Evolutionary conservation across 2,888 invertebrate species (phyloP).

Genomic region (Cotesia congregata): DNA sequence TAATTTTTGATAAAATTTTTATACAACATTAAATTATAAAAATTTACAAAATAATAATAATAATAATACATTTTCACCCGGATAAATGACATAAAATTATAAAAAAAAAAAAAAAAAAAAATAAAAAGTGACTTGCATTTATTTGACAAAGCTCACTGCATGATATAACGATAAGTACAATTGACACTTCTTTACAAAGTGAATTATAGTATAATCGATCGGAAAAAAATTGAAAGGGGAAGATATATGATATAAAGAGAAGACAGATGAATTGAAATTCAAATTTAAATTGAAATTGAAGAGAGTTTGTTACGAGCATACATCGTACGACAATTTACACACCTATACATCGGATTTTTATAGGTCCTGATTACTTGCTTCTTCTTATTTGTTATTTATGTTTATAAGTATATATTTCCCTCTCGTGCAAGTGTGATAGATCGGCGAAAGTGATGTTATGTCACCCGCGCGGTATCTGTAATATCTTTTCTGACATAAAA

Average conservation of each 20-base stretch:
- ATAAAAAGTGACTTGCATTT: slow-evolving; percentile 2
- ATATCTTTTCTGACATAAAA: slow-evolving; percentile 11
- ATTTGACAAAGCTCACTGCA: background rate
- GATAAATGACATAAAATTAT: too few relatives aligned
- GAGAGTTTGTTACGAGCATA: too few relatives aligned
- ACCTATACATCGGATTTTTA: background rate
- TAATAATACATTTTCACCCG: too few relatives aligned
- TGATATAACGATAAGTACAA: background rate
- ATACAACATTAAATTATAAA: too few relatives aligned
- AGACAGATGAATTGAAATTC: too few relatives aligned
- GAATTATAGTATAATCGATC: background rate
- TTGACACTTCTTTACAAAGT: background rate
- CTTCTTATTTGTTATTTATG: slow-evolving; percentile 4
- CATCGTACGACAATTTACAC: too few relatives aligned
- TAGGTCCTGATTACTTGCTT: slow-evolving; percentile 24
- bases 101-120: background rate
- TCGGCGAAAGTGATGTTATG: slow-evolving; percentile 60
- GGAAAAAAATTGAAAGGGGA: background rate
- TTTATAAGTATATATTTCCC: slow-evolving; percentile 38
- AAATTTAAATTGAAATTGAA: too few relatives aligned
- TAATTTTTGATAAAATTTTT: too few relatives aligned
- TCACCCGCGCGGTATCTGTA: slow-evolving; percentile 42
- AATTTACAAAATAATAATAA: too few relatives aligned
- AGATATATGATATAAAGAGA: background rate
- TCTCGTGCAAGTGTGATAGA: slow-evolving; percentile 57